phyloP scores from a whole-genome alignment of 2,797 vertebrate species.

The Pachyuromys duprasi region DNA sequence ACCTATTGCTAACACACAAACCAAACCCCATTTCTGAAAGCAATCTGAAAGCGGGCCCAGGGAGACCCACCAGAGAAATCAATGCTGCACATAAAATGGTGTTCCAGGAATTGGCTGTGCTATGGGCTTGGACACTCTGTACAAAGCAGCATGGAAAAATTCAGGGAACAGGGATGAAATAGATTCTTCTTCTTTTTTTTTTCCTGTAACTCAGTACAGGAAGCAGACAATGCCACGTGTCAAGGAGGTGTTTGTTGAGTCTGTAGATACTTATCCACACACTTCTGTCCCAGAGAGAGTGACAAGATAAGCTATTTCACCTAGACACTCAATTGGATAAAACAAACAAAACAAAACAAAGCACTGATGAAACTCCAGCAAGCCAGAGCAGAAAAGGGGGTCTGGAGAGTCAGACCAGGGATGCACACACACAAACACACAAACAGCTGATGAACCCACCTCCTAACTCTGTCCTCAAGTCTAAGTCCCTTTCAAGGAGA shows the following conservation, averaged over 20 bases:
- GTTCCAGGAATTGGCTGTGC: slow-evolving; percentile 32
- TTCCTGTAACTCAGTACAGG: slow-evolving; percentile 6
- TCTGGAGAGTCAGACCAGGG: neutral
- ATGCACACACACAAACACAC: neutral
- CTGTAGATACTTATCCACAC: neutral
- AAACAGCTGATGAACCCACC: no score
- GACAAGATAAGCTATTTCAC: neutral
- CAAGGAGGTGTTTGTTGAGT: neutral
- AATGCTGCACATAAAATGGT: neutral
- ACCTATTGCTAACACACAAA: neutral
- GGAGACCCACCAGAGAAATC: neutral
- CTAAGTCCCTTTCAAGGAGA: neutral
- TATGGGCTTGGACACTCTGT: slow-evolving; percentile 25
- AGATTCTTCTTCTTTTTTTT: neutral
- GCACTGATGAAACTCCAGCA: neutral
- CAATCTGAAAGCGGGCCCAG: neutral
- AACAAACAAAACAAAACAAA: no score
- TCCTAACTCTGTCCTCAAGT: neutral
- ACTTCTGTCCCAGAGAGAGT: slow-evolving; percentile 5
- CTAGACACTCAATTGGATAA: slow-evolving; percentile 21
- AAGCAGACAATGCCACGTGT: slow-evolving; percentile 6
- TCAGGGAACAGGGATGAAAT: slow-evolving; percentile 35
- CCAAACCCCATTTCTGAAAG: slow-evolving; percentile 9
- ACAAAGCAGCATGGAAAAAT: neutral
- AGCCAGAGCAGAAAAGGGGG: neutral